Percentiles rank a stretch among this genome's conserved stretches.
These are phyloP conservation scores for Hippoglossus hippoglossus DNA, from an alignment of 2,797 vertebrate genomes.

Conservation along the genomic window DNA sequence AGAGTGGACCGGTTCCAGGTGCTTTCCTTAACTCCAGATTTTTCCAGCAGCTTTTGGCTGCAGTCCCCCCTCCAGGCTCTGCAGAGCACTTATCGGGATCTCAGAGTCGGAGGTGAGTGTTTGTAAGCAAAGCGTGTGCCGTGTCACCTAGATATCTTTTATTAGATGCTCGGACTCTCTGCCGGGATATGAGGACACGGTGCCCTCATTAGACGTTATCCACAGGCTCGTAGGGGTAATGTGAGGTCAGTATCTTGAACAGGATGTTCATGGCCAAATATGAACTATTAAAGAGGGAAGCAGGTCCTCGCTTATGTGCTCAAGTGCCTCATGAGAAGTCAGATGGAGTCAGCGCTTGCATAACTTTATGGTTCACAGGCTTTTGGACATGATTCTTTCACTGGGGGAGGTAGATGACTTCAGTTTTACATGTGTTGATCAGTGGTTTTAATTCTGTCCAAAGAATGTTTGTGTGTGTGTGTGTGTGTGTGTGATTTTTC, in stretches of 20 bases:
- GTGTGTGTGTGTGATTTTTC: background rate
- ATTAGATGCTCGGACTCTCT: slow-evolving; percentile 25
- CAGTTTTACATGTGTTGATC: background rate
- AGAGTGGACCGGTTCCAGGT: slow-evolving; percentile 85
- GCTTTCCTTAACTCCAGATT: slow-evolving; percentile 82
- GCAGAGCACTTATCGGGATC: slow-evolving; percentile 66
- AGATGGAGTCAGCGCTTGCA: slow-evolving; percentile 3
- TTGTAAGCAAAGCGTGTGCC: slow-evolving; percentile 69
- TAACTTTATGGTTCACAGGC: slow-evolving; percentile 16
- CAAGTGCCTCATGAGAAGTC: slow-evolving; percentile 4
- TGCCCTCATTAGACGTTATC: slow-evolving; percentile 10
- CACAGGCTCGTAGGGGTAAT: slow-evolving; percentile 7
- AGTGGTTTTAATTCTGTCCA: background rate
- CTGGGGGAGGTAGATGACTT: slow-evolving; percentile 10
- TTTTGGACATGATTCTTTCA: slow-evolving; percentile 6
- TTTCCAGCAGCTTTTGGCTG: slow-evolving; percentile 77
- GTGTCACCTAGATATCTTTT: slow-evolving; percentile 51
- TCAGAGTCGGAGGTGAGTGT: slow-evolving; percentile 62
- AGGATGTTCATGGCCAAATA: slow-evolving; percentile 21
- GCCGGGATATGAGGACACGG: slow-evolving; percentile 15
- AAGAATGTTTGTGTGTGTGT: background rate
- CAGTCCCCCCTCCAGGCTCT: slow-evolving; percentile 57
- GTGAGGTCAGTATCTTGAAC: slow-evolving; percentile 9
- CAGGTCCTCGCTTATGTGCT: slow-evolving; percentile 9
- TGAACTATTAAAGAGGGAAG: slow-evolving; percentile 16